Evolutionary conservation across 2,113 vertebrate species (phyloP).

Genomic region (Tauraco erythrolophus): DNA sequence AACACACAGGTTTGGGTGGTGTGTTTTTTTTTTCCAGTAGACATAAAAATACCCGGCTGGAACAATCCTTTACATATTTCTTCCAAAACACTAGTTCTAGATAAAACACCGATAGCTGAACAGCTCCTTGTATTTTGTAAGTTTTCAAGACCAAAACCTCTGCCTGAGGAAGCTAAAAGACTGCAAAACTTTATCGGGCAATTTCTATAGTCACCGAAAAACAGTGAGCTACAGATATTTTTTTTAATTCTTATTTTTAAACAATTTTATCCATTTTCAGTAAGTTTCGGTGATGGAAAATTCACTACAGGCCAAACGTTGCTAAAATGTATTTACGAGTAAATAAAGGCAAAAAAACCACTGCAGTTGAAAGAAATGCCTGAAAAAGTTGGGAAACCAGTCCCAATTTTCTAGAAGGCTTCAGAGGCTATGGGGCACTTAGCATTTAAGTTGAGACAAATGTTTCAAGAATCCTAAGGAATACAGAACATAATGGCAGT

Average conservation of each 20-base stretch:
- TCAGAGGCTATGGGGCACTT: background rate
- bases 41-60: background rate
- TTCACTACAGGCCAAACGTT: background rate
- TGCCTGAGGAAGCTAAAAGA: background rate
- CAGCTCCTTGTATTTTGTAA: background rate
- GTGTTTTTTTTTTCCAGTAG: background rate
- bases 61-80: background rate
- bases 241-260: background rate
- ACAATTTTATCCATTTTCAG: background rate
- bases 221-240: background rate
- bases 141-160: background rate
- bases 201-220: background rate
- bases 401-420: background rate
- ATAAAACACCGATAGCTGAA: background rate
- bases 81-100: background rate
- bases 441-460: conserved; percentile 39
- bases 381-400: background rate
- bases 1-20: background rate
- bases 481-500: conserved; percentile 40
- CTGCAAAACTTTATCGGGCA: background rate
- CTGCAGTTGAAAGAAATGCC: background rate
- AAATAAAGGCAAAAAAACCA: background rate
- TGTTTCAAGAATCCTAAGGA: conserved; percentile 25
- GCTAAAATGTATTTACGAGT: background rate
- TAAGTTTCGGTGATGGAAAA: background rate